Evolutionary conservation across 2,113 vertebrate genomes (phyloP).

Genomic region (Lepisosteus osseus): DNA sequence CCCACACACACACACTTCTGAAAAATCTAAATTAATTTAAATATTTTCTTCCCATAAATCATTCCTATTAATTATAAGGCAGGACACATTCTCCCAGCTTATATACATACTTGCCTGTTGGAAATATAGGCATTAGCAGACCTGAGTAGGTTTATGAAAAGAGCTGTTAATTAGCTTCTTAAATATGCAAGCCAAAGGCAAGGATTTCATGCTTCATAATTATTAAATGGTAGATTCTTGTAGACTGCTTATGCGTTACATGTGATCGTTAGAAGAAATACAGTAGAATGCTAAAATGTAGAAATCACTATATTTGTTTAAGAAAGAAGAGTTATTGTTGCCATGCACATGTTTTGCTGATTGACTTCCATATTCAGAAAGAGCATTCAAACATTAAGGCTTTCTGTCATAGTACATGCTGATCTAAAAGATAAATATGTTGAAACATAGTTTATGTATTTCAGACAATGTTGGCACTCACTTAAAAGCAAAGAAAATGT

Average conservation of each 20-base stretch:
- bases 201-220: slow-evolving; percentile 72
- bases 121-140: slow-evolving; percentile 60
- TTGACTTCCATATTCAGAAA: too few species aligned
- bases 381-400: too few species aligned
- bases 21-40: slow-evolving; percentile 49
- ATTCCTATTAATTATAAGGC: slow-evolving; percentile 69
- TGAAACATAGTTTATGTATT: too few species aligned
- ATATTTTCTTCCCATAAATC: slow-evolving; percentile 64
- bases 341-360: too few species aligned
- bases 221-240: slow-evolving; percentile 66
- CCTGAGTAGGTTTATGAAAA: slow-evolving; percentile 59
- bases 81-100: slow-evolving; percentile 60
- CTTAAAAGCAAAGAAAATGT: too few species aligned
- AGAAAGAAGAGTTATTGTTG: too few species aligned
- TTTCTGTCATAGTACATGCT: too few species aligned
- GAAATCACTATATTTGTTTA: too few species aligned
- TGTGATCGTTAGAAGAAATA: neutral
- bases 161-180: slow-evolving; percentile 72
- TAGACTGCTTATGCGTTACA: slow-evolving; percentile 13
- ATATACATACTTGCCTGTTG: slow-evolving; percentile 56
- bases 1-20: too few species aligned
- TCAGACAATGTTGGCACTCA: too few species aligned
- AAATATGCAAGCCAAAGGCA: slow-evolving; percentile 65
- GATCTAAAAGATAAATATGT: too few species aligned
- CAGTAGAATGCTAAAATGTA: neutral